Percentiles rank a stretch among this genome's conserved stretches.
phyloP scores from a whole-genome alignment of 1,140 invertebrate species.

The Bombus turneri region DNA sequence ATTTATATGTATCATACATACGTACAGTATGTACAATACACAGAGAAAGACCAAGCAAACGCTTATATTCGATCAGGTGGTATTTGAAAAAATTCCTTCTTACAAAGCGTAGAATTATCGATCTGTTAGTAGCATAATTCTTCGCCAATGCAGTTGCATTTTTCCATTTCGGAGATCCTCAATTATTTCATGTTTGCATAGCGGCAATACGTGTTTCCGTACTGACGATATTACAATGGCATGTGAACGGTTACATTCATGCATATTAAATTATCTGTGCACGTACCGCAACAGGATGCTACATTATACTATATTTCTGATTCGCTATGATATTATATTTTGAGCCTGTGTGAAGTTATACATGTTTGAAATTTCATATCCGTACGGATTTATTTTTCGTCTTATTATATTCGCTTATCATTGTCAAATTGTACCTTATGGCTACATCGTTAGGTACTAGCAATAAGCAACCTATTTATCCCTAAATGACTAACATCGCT shows the following conservation, averaged over 20 bases:
- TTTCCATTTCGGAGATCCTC: not conserved
- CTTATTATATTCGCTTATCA: not conserved
- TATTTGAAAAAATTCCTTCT: not conserved
- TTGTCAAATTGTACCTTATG: not conserved
- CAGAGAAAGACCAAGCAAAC: no score
- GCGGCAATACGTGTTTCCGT: not conserved
- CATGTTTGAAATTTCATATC: not conserved
- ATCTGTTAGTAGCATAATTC: not conserved
- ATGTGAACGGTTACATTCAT: not conserved
- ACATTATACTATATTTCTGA: not conserved
- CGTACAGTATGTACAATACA: no score
- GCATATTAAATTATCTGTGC: not conserved
- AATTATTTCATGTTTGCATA: not conserved
- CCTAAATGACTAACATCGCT: no score
- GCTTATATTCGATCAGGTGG: no score
- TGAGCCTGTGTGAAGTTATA: not conserved
- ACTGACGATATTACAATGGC: slow-evolving; percentile 2
- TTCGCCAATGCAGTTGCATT: not conserved
- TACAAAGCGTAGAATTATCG: not conserved
- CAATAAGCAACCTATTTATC: not conserved
- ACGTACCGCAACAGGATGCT: not conserved
- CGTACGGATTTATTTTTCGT: not conserved
- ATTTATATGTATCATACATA: no score
- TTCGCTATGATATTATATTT: not conserved
- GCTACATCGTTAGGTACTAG: not conserved